Evolutionary conservation across 2,888 invertebrate species (phyloP), one percentile per base, ranked within the genome.

Genomic region (Nomada fucata): DNA sequence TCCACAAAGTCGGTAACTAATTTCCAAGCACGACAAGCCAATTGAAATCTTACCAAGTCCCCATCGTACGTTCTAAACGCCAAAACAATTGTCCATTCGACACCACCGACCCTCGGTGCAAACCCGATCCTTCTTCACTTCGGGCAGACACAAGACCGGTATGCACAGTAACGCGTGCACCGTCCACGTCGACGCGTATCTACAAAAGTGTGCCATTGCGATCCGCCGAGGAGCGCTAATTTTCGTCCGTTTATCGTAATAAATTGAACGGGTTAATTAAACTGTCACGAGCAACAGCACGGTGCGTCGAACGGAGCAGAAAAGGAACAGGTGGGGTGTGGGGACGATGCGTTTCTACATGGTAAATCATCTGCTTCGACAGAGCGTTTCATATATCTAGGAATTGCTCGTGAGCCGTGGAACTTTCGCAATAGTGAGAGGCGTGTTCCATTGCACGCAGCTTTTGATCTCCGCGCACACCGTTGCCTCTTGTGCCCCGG

Each of bases 351-450:
- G 75, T 70, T 79, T 76, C 47, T 65, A 57, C 57, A 20, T n/a
- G 55, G 63, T 57, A 53, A 80, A 67, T 80, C 81, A 75, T 80
- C 76, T 69, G 83, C 77, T 78, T 71, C 76, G 81, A 75, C 72
- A 76, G 79, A 79, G 61, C 78, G 82, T 81, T 80, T 85, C 76
- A 72, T 68, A 68, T 57, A 68, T 79, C 63, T 79, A 82, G 71
- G 76, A 83, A 87, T 78, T 81, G 80, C 74, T 52, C 50, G 55
- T 53, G 60, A 75, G 64, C 52, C 69, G 73, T 61, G 71, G 81
- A 70, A 70, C 80, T 90, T 86, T 88, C 90, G 86, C 89, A 89
- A 90, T 88, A 90, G 90, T 90, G 90, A 90, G 90, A 90, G 89
- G 90, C 87, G 90, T 89, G 87, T 88, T 87, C 89, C 85, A 76